Conservation (phyloP, 2,888 invertebrate species). For the Andrena camellia region DNA sequence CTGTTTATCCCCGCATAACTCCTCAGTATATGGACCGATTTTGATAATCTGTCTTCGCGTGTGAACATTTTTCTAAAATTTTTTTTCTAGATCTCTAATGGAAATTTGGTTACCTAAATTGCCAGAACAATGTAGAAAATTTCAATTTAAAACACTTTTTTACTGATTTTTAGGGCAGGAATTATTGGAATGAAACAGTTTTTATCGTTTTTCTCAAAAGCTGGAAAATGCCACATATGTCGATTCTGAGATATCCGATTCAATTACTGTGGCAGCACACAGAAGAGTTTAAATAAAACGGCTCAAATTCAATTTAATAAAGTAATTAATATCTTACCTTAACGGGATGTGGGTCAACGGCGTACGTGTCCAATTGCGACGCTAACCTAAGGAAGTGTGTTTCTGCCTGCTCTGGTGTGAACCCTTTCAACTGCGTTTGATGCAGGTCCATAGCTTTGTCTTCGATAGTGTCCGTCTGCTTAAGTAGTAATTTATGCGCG, state of each 20-base stretch:
- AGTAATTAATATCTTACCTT: constrained; percentile 88
- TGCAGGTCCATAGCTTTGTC: constrained; percentile 97
- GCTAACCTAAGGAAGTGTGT: constrained; percentile 96
- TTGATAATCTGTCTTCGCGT: no score
- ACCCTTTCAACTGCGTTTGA: constrained; percentile 93
- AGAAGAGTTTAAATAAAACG: neutral
- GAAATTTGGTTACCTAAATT: no score
- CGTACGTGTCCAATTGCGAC: constrained; percentile 97
- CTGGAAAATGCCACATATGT: no score
- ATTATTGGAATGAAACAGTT: no score
- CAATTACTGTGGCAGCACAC: neutral
- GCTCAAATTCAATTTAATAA: neutral
- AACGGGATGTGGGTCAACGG: constrained; percentile 98
- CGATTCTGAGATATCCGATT: no score
- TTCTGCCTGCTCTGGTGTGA: constrained; percentile 95
- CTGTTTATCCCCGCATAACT: no score
- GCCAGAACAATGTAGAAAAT: no score
- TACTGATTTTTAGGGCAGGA: neutral
- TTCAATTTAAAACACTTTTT: neutral
- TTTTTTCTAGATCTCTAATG: no score
- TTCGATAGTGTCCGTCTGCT: constrained; percentile 96
- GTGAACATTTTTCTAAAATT: no score
- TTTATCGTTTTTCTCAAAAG: no score
- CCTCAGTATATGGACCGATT: no score
- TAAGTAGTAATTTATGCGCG: constrained; percentile 95